Evolutionary conservation across 2,888 invertebrate genomes (phyloP), one percentile per base, ranked within the genome.

Genomic region (Agonopterix heracliana): DNA sequence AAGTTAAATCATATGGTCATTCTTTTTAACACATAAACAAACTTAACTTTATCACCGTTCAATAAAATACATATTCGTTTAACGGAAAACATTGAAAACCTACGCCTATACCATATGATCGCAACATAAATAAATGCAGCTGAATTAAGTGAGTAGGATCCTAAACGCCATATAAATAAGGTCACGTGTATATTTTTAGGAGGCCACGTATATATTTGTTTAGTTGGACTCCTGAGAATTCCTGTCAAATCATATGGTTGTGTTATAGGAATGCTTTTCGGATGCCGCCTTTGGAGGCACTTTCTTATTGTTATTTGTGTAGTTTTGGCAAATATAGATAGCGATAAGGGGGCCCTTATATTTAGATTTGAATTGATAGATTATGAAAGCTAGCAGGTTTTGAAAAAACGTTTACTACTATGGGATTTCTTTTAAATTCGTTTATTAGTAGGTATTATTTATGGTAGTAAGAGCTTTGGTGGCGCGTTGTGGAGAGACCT

Each of bases 1-100:
- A 71, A 74, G 67, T 75, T 69, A 74, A 78, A 80, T 74, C 81
- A 82, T 81, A 81, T 82, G 82, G 66, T 71, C 44, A 38, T 63
- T 57, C 44, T 59, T 48, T 40, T 41, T n/a, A 44, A 2, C 14
- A 7, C 7, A 2, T 55, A 59, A 48, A 35, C 3, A 66, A 55
- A 52, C 17, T 51, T 0, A 49, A 51, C 62, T 53, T 53, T 64
- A 61, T n/a, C 0, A 0, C 0, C 0, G 0, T 0, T 1, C 0
- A 9, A 40, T 54, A 52, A 45, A 41, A 49, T 52, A 42, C 8
- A 50, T 47, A 50, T 42, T 55, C 9, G 7, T 8, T 43, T 17
- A 10, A 9, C 40, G n/a, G 10, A 10, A 5, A 34, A 13, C 44
- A 10, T 3, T 38, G 5, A 47, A 36, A 36, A 38, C 41, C 34